Base-by-base conservation (phyloP, 35 echinoderm and acorn worm species). In the Stichopus chloronotus region DNA sequence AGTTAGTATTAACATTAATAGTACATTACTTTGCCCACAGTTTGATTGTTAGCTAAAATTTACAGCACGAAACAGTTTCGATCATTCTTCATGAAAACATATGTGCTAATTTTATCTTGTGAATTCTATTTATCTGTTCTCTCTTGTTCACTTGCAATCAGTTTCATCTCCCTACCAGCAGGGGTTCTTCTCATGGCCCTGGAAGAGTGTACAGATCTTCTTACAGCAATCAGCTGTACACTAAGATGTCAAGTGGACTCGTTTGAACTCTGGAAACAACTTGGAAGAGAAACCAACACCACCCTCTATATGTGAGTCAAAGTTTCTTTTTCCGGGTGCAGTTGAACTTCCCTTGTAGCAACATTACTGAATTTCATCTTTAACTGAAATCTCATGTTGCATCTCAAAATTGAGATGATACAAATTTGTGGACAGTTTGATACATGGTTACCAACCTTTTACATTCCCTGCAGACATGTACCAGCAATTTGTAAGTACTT, bases 181-280 rank as follows among this genome's bases (percentile, higher is more conserved):
- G 86, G n/a, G 86, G 86, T 25, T 60, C 56, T 11, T 88, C 86
- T 30, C 86, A 88, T 88, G 86, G 86, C 13, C 54, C 86, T 4
- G 57, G 53, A 0, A 24, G 86, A 14, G 19, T 69, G 7, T 25
- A 58, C 11, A 6, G 86, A 57, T 57, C 57, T 9, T 88, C 86
- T 0, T 88, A 88, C 17, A 21, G 19, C 9, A 59, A 94, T 54
- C 65, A 52, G 16, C 54, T 92, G 14, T 97, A 95, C 65, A 63
- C 91, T 17, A 14, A 86, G 22, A 95, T 97, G 96, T 95, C 94
- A 85, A 55, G n/a, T 24, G 23, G 96, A 97, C 58, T 91, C 93
- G 25, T 95, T 86, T 23, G 57, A 92, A 76, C 87, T 90, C 78
- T 97, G 96, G 96, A 54, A 72, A 52, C 58, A 90, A 20, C 72